phyloP scores from a whole-genome alignment of 2,888 invertebrate species.

The Gibbula magus region DNA sequence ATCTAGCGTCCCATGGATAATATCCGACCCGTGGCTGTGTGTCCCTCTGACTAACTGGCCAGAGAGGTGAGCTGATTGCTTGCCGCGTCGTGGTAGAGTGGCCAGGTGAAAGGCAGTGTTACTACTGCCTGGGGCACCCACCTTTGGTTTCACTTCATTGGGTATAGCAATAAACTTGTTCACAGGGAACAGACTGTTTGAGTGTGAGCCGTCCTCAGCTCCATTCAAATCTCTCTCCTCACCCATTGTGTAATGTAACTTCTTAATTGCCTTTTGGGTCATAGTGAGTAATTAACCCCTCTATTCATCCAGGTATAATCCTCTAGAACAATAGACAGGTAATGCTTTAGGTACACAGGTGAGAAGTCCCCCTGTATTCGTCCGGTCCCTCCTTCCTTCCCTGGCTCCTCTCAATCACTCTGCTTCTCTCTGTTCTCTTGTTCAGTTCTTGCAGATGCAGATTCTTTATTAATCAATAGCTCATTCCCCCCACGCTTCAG shows the following conservation, averaged over 20 bases:
- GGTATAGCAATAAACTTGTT: slow-evolving; percentile 61
- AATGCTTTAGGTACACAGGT: too few species aligned
- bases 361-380: not conserved
- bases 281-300: slow-evolving; percentile 31
- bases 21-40: not conserved
- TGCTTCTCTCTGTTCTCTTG: not conserved
- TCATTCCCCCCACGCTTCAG: not conserved
- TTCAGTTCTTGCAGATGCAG: not conserved
- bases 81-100: slow-evolving; percentile 9
- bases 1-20: not conserved
- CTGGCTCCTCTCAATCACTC: not conserved
- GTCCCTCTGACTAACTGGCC: slow-evolving; percentile 14
- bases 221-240: not conserved
- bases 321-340: not conserved
- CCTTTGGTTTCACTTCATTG: slow-evolving; percentile 38
- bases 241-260: slow-evolving; percentile 39
- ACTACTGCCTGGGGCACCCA: slow-evolving; percentile 11
- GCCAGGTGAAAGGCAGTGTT: slow-evolving; percentile 3
- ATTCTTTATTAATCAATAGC: slow-evolving; percentile 17
- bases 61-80: not conserved
- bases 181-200: slow-evolving; percentile 48
- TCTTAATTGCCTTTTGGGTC: slow-evolving; percentile 53
- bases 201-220: slow-evolving; percentile 6
- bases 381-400: not conserved
- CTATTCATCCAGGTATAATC: slow-evolving; percentile 25